Conservation (phyloP, 2,797 vertebrate genomes). For the Amblyopsis hoosieri region DNA sequence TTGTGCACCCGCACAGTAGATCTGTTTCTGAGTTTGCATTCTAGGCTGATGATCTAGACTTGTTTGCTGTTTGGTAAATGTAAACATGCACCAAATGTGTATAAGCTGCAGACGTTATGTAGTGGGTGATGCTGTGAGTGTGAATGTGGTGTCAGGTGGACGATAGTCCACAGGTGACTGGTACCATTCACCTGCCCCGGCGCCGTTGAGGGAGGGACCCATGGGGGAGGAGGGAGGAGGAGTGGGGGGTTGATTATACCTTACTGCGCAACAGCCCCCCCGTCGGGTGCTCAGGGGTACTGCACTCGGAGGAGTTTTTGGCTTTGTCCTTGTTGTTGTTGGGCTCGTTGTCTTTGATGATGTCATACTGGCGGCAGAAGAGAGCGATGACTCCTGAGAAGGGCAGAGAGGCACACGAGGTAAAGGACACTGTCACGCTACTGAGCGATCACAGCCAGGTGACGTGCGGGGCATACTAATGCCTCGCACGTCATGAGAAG, state of each 20-base stretch:
- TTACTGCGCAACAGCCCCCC: slow-evolving; percentile 94
- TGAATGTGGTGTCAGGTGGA: slow-evolving; percentile 38
- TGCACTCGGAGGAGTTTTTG: slow-evolving; percentile 94
- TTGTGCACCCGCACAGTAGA: too few species aligned
- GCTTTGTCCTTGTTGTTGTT: slow-evolving; percentile 98
- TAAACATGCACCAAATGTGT: too few species aligned
- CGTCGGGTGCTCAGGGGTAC: slow-evolving; percentile 92
- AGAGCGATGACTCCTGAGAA: slow-evolving; percentile 93
- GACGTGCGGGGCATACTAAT: neutral
- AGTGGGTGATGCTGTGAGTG: slow-evolving; percentile 45
- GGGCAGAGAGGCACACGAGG: neutral
- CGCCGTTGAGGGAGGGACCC: slow-evolving; percentile 58
- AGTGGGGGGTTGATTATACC: slow-evolving; percentile 75
- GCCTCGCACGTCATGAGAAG: slow-evolving; percentile 4
- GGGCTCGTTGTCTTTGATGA: slow-evolving; percentile 97
- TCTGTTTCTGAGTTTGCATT: neutral
- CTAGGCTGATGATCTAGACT: slow-evolving; percentile 22
- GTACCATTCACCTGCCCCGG: slow-evolving; percentile 75
- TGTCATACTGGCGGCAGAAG: slow-evolving; percentile 97
- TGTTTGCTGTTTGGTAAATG: slow-evolving; percentile 11
- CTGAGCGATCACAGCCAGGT: neutral
- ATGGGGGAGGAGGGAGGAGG: slow-evolving; percentile 30
- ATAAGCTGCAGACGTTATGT: slow-evolving; percentile 3
- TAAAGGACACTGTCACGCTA: neutral
- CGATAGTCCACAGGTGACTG: slow-evolving; percentile 48